phyloP scores from a whole-genome alignment of 2,888 invertebrate species.

The Eupithecia subumbrata region DNA sequence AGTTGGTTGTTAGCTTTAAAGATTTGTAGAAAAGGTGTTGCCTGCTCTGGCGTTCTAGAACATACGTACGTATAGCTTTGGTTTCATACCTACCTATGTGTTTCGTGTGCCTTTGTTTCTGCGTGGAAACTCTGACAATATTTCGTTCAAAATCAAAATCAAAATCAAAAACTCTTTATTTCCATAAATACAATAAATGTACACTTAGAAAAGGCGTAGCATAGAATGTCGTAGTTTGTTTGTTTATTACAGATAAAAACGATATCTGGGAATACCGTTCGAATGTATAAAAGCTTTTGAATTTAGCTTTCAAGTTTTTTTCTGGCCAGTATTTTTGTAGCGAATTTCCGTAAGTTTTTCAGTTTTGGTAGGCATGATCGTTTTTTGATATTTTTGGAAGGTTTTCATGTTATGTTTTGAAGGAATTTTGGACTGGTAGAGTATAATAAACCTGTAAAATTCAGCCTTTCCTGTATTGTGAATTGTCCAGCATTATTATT shows the following conservation, averaged over 20 bases:
- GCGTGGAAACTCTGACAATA: background rate
- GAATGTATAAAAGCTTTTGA: background rate
- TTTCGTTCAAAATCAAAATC: too few species aligned
- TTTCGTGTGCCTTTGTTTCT: background rate
- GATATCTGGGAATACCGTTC: background rate
- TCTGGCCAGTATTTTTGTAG: background rate
- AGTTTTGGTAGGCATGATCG: background rate
- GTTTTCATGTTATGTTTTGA: background rate
- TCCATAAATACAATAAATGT: too few species aligned
- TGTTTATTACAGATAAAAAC: background rate
- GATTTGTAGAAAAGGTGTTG: background rate
- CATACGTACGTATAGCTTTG: background rate
- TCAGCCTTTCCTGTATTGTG: too few species aligned
- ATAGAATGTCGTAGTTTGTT: background rate
- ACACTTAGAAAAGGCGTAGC: too few species aligned
- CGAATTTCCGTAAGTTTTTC: background rate
- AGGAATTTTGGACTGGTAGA: background rate
- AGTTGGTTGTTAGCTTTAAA: background rate
- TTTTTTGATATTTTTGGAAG: background rate
- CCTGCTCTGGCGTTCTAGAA: background rate
- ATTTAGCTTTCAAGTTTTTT: background rate
- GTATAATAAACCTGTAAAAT: too few species aligned
- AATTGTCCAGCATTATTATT: too few species aligned
- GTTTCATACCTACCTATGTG: background rate
- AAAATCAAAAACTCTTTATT: too few species aligned